Evolutionary conservation across 1,140 invertebrate species (phyloP), one percentile per base, ranked within the genome.

Genomic region (Matsumurasca onukii): DNA sequence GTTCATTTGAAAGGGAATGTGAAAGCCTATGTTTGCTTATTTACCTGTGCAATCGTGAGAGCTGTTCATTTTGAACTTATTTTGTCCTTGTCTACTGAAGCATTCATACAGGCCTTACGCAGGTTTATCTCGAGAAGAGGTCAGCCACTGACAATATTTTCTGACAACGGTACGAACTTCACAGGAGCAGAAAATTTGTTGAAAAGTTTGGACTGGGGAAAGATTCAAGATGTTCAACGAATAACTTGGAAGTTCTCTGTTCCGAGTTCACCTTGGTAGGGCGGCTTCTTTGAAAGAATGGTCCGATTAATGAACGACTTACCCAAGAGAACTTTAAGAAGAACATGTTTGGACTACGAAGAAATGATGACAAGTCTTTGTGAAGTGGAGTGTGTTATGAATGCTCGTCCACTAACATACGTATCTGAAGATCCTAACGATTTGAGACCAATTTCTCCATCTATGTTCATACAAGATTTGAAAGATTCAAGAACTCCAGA

Each of bases 191-290:
- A 70, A 45, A 79, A 78, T 65, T 31, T 67, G 31, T 75, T 78
- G 5, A 63, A n/a, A 49, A 68, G 65, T 31, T 25, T 79, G 17
- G 72, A 80, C 68, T 79, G 76, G 75, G 55, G 71, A 17, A 27
- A 52, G 30, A 71, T 77, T 9, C 20, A 24, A 5, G 24, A 70
- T 1, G 71, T 63, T 0, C 52, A 70, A 67, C 49, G 71, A 55
- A 81, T 80, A 29, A 51, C 73, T 12, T 81, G 78, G 77, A 72
- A 74, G n/a, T 80, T 82, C 70, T 80, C 78, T 72, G 78, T 78
- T 0, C 77, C 80, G 12, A 69, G 73, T 12, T 75, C 79, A 15
- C 61, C 79, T 1, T 80, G 77, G 70, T n/a, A n/a, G n/a, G n/a
- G n/a, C n/a, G n/a, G n/a, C n/a, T n/a, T n/a, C n/a, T n/a, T n/a